These are phyloP conservation scores for Diarsia dahlii DNA, from an alignment of 2,888 invertebrate genomes.

Conservation along the genomic window DNA sequence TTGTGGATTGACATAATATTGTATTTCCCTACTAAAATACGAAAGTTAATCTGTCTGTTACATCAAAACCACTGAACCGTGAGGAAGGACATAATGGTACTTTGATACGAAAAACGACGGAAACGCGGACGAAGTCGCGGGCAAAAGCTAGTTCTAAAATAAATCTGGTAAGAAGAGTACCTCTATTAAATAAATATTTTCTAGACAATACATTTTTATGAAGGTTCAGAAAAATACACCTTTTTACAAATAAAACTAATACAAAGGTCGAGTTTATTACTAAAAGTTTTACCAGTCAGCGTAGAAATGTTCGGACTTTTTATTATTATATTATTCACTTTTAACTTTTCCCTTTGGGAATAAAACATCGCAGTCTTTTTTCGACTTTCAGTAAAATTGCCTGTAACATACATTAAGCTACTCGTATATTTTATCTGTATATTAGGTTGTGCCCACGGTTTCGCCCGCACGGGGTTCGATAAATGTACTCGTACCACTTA, in stretches of 20 bases:
- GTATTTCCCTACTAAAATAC: no score
- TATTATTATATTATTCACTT: conserved; percentile 65
- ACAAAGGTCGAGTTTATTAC: conserved; percentile 40
- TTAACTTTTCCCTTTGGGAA: conserved; percentile 53
- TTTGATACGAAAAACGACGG: no score
- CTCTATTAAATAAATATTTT: not conserved
- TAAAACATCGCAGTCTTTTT: conserved; percentile 52
- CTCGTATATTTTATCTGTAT: not conserved
- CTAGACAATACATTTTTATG: not conserved
- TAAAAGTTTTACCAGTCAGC: conserved; percentile 56
- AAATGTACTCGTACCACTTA: no score
- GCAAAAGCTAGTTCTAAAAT: not conserved
- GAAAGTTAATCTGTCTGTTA: no score
- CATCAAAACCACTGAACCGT: no score
- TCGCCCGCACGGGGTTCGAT: no score
- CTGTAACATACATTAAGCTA: conserved; percentile 18
- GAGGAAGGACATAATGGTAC: no score
- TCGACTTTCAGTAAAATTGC: conserved; percentile 27
- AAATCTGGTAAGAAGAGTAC: not conserved
- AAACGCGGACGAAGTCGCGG: no score
- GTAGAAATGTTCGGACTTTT: conserved; percentile 47
- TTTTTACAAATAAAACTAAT: conserved; percentile 56
- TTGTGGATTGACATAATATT: no score
- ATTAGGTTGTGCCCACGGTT: no score
- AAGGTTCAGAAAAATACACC: conserved; percentile 16